Base-by-base conservation (phyloP, 1,140 invertebrate genomes). In the Neodiprion pinetum region DNA sequence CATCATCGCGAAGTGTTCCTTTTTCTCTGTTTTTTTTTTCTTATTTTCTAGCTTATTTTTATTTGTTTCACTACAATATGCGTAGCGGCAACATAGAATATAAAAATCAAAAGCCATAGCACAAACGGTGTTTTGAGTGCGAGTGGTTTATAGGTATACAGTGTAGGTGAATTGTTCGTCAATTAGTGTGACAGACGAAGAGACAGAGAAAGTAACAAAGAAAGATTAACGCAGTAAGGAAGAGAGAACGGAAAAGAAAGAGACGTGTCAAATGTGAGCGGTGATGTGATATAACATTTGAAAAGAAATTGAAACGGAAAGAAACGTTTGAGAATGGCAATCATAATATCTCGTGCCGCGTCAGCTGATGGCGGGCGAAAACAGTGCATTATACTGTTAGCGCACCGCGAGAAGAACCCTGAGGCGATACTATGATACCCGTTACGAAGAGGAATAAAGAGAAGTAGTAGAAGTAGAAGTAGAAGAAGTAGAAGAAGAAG, bases 371-470 rank as follows among this genome's bases (percentile, higher is more conserved):
- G 53, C 53, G n/a, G 53, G n/a, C 53, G 53, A 61, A 61, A 17
- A 61, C 53, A 61, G 53, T 61, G n/a, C 28, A 40, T 40, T 69
- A 76, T 82, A 80, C 74, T 81, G 79, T 81, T 83, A 81, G 76
- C 68, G 76, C 78, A 79, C 74, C 75, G 77, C 75, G 76, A 72
- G 72, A 83, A 80, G 78, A 82, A 76, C 80, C 79, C 77, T 79
- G 80, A 82, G 9, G 48, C 53, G 5, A 40, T 40, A 40, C n/a
- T 61, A 61, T 0, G 53, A 61, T 61, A 61, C 53, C 28, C 11
- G 53, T 61, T 61, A 14, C 11, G 11, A 61, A 61, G 53, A 14
- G 11, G 53, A 61, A 61, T 14, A 9, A 61, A 17, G n/a, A 61
- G n/a, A 61, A 17, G n/a, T 12, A 17, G 53, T 61, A 61, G n/a